phyloP scores from a whole-genome alignment of 2,797 vertebrate species.

The Pelodytes ibericus region DNA sequence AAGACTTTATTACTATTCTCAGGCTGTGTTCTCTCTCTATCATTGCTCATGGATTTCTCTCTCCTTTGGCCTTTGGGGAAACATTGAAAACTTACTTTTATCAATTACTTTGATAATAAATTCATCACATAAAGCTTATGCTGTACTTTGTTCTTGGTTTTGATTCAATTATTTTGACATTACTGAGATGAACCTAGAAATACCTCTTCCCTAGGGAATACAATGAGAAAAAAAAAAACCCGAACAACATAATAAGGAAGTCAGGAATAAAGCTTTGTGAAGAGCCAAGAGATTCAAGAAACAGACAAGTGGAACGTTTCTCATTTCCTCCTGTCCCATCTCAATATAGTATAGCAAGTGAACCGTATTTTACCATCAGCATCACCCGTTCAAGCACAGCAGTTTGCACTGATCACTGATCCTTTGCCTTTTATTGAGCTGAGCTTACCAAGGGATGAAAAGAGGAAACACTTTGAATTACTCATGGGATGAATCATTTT shows the following conservation, averaged over 20 bases:
- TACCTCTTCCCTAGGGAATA: slow-evolving; percentile 61
- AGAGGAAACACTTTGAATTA: slow-evolving; percentile 49
- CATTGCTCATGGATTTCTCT: slow-evolving; percentile 32
- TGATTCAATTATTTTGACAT: slow-evolving; percentile 73
- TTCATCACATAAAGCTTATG: slow-evolving; percentile 53
- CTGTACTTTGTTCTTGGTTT: slow-evolving; percentile 61
- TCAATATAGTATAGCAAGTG: slow-evolving; percentile 65
- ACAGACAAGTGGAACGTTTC: slow-evolving; percentile 67
- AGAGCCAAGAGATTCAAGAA: slow-evolving; percentile 63
- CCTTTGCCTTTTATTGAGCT: slow-evolving; percentile 59
- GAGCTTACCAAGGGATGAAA: slow-evolving; percentile 57
- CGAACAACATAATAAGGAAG: slow-evolving; percentile 61
- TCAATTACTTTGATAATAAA: slow-evolving; percentile 66
- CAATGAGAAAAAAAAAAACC: slow-evolving; percentile 60
- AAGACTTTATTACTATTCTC: slow-evolving; percentile 55
- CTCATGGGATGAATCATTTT: slow-evolving; percentile 48
- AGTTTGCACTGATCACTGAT: slow-evolving; percentile 61
- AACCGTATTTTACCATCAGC: slow-evolving; percentile 61
- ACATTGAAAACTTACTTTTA: slow-evolving; percentile 64
- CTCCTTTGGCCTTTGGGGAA: slow-evolving; percentile 58
- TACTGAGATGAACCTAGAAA: slow-evolving; percentile 67
- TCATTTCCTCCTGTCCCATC: slow-evolving; percentile 70
- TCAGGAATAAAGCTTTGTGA: slow-evolving; percentile 61
- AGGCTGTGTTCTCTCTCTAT: slow-evolving; percentile 48
- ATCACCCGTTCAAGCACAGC: slow-evolving; percentile 39